Base-by-base conservation (phyloP, 1,140 invertebrate species). In the Brachystomella parvula region DNA sequence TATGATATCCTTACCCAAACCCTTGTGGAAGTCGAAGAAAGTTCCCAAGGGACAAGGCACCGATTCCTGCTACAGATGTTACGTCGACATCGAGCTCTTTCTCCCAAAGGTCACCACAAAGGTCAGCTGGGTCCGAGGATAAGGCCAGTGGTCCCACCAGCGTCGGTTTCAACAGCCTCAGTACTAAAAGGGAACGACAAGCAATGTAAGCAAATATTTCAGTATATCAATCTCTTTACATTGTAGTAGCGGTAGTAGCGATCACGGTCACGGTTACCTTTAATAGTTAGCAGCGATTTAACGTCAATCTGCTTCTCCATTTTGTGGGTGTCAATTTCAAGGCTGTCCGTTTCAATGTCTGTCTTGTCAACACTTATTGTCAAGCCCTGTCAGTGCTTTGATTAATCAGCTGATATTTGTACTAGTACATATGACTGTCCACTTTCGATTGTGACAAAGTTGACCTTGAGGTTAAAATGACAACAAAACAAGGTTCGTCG, bases 11-110 rank as follows among this genome's bases (percentile, higher is more conserved):
- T 85, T 86, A 80, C 94, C 87, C 94, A 82, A 97, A 96, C 78
- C 90, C 95, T 82, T 97, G 94, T 44, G 96, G 95, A 30, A 97
- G 79, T 33, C 96, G 82, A 67, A 98, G 81, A 78, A 95, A 91
- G 73, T 94, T 88, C 24, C 92, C 91, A 64, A 90, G 81, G 12
- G 88, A 86, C 68, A 95, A 82, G 1, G 87, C 88, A 79, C 92
- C 89, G 75, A 91, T 83, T 57, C 88, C 88, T 67, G 83, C 82
- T 0, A 90, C 85, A 66, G 86, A 80, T 29, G 87, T 87, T 35
- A 88, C 84, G 80, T 94, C 90, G 73, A 85, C 83, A 74, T 88
- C 85, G 47, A 89, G 78, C 71, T 87, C 87, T 73, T 86, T 83
- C 74, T 87, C 87, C 53, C 94, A 81, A 49, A 89, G 82, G 75